These are phyloP conservation scores for Mesorhabditis spiculigera DNA, from an alignment of 2,888 invertebrate genomes.

Conservation along the genomic window DNA sequence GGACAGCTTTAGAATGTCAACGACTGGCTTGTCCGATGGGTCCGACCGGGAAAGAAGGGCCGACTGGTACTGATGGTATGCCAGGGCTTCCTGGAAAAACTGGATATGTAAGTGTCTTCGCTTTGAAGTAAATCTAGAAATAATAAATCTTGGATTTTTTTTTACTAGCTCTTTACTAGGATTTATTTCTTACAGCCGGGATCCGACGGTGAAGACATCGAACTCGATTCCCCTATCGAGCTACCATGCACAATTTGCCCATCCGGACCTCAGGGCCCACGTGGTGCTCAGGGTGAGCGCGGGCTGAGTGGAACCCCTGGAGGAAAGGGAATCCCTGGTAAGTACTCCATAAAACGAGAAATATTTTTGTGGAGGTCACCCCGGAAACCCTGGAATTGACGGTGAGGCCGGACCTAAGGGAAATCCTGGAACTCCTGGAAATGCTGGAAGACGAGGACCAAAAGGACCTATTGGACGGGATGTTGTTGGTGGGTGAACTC, in stretches of 20 bases:
- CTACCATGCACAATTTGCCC: slow-evolving; percentile 47
- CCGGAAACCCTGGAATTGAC: slow-evolving; percentile 31
- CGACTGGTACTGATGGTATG: slow-evolving; percentile 41
- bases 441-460: slow-evolving; percentile 27
- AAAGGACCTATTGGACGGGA: slow-evolving; percentile 37
- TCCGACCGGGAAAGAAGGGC: slow-evolving; percentile 39
- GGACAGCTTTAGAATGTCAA: slow-evolving; percentile 30
- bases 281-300: slow-evolving; percentile 41
- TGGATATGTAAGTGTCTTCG: slow-evolving; percentile 11
- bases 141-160: too few relatives aligned
- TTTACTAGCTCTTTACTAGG: too few relatives aligned
- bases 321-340: slow-evolving; percentile 12
- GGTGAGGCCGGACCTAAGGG: slow-evolving; percentile 32
- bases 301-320: slow-evolving; percentile 28
- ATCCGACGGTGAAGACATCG: slow-evolving; percentile 32
- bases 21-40: slow-evolving; percentile 43
- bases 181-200: slow-evolving; percentile 18
- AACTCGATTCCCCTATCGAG: slow-evolving; percentile 32
- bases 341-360: background rate
- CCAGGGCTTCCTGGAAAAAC: slow-evolving; percentile 45
- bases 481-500: slow-evolving; percentile 22
- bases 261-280: slow-evolving; percentile 37
- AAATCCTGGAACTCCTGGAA: slow-evolving; percentile 27
- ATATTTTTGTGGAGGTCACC: slow-evolving; percentile 16
- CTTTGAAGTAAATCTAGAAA: too few relatives aligned